A percentile compares a stretch with the other conserved stretches of the same genome.
These are phyloP conservation scores for Psilanteris sp. DNA, from an alignment of 1,140 invertebrate genomes.

Conservation along the genomic window DNA sequence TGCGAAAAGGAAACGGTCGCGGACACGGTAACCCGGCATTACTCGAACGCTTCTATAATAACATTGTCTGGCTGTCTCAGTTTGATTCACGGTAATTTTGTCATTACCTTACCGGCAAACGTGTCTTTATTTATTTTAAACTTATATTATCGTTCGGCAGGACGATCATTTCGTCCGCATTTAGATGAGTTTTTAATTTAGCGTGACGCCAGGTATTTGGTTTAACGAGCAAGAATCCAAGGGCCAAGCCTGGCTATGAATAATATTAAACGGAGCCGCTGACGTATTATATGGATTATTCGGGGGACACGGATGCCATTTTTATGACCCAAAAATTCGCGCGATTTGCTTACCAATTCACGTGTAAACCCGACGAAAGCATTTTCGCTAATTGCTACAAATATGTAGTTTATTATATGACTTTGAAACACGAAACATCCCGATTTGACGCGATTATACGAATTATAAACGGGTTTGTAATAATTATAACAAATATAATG, in stretches of 20 bases:
- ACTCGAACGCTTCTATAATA: constrained; percentile 67
- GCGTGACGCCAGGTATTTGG: constrained; percentile 70
- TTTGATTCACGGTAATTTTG: constrained; percentile 70
- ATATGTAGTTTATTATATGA: no score
- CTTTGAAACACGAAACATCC: no score
- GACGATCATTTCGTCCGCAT: constrained; percentile 63
- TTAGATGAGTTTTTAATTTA: constrained; percentile 74
- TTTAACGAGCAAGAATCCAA: constrained; percentile 69
- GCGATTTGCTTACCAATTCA: no score
- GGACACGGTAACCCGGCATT: constrained; percentile 59
- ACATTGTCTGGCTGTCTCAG: constrained; percentile 64
- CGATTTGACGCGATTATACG: no score
- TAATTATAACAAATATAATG: no score
- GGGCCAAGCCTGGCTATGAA: constrained; percentile 68
- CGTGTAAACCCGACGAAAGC: no score
- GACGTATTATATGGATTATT: constrained; percentile 53
- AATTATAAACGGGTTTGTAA: no score
- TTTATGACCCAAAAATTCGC: constrained; percentile 37
- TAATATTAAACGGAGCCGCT: constrained; percentile 67
- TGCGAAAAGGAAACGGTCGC: constrained; percentile 36
- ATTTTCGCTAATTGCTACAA: no score
- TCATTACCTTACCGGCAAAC: constrained; percentile 65
- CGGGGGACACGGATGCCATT: constrained; percentile 17
- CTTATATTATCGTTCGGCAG: constrained; percentile 63
- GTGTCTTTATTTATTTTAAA: constrained; percentile 71